Conservation (phyloP, 2,888 invertebrate species). For the Patella depressa region DNA sequence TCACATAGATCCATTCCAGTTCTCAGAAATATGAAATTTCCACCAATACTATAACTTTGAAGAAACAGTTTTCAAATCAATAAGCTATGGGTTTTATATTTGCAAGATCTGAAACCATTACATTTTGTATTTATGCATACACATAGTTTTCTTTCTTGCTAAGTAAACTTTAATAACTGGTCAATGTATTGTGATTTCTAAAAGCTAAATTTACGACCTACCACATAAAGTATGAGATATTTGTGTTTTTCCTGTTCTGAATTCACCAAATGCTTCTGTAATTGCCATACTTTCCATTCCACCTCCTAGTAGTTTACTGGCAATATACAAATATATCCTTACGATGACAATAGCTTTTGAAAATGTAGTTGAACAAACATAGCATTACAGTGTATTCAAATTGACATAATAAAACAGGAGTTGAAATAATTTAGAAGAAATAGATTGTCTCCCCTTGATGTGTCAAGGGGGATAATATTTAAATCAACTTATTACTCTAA, state of each 20-base stretch:
- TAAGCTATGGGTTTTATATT: too few species aligned
- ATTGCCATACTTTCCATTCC: conserved; percentile 88
- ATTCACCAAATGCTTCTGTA: conserved; percentile 87
- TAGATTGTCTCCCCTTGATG: neutral
- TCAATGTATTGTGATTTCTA: too few species aligned
- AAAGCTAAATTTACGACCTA: conserved; percentile 38
- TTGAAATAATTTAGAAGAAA: conserved; percentile 7
- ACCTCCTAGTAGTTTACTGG: conserved; percentile 82
- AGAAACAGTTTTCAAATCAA: too few species aligned
- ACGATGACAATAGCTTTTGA: neutral
- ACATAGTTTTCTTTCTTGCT: too few species aligned
- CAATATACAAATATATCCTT: conserved; percentile 13
- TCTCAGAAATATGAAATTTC: too few species aligned
- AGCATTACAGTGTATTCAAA: conserved; percentile 6
- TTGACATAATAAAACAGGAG: neutral
- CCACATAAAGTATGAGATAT: conserved; percentile 83
- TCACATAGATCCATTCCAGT: too few species aligned
- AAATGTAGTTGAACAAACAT: conserved; percentile 13
- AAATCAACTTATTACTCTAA: conserved; percentile 77
- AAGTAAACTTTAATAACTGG: too few species aligned
- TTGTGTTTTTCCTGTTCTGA: conserved; percentile 86
- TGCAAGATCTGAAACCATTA: too few species aligned
- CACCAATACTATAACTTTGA: too few species aligned
- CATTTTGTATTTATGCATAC: too few species aligned
- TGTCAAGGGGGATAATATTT: conserved; percentile 2